phyloP scores from a whole-genome alignment of 2,888 invertebrate genomes.

The Sinodicranocentrus sp. region DNA sequence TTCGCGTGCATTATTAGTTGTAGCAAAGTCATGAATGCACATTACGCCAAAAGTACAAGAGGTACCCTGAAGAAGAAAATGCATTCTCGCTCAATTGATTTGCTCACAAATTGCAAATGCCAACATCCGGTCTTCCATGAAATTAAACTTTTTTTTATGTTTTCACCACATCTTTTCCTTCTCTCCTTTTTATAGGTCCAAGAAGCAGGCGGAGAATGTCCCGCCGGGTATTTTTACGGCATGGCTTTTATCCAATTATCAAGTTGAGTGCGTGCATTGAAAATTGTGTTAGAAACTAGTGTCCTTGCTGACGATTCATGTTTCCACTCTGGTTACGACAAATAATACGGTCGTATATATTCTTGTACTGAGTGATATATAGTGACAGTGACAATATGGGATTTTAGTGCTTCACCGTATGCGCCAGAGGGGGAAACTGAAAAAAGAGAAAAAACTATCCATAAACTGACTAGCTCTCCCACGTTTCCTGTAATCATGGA shows the following conservation, averaged over 20 bases:
- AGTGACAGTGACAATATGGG: too few species aligned
- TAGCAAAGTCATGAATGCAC: too few species aligned
- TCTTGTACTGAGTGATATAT: background rate
- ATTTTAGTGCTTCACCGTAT: background rate
- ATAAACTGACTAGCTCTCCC: too few species aligned
- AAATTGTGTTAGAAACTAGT: background rate
- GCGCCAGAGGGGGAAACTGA: background rate
- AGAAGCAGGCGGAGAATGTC: background rate
- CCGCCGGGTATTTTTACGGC: background rate
- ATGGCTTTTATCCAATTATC: constrained; percentile 2
- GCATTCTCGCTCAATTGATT: background rate
- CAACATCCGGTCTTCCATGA: constrained; percentile 12
- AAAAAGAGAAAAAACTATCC: too few species aligned
- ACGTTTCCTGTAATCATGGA: too few species aligned
- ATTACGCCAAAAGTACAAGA: too few species aligned
- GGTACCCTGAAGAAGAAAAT: too few species aligned
- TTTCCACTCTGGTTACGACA: background rate
- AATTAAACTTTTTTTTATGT: background rate
- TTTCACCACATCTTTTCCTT: background rate
- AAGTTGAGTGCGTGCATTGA: background rate
- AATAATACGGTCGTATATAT: background rate
- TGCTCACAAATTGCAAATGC: background rate
- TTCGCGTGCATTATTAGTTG: too few species aligned
- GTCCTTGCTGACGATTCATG: constrained; percentile 1
- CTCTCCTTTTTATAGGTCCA: background rate